A percentile compares a stretch with the other conserved stretches of the same genome.
Evolutionary conservation across 2,113 vertebrate species (phyloP).

Genomic region (Atlantisia rogersi): DNA sequence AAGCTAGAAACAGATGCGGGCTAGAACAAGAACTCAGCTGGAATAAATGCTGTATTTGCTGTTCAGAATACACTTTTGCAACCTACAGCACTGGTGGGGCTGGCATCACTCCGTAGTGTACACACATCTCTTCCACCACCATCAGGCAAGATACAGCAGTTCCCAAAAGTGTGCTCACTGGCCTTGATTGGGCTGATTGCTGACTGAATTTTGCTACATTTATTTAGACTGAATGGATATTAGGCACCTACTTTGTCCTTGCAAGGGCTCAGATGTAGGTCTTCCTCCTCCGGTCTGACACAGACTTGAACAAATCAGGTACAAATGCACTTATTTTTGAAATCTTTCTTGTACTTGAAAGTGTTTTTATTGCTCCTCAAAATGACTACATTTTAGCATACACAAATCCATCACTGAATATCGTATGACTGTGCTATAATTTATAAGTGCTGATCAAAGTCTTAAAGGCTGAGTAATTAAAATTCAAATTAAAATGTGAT

Average conservation of each 20-base stretch:
- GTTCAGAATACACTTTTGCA: background rate
- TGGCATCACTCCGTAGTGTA: background rate
- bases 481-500: slow-evolving; percentile 66
- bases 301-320: background rate
- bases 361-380: slow-evolving; percentile 36
- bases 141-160: background rate
- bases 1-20: background rate
- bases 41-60: background rate
- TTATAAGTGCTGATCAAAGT: slow-evolving; percentile 65
- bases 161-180: background rate
- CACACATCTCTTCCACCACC: background rate
- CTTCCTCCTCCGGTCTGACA: background rate
- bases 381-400: slow-evolving; percentile 40
- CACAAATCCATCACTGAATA: slow-evolving; percentile 65
- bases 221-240: background rate
- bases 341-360: slow-evolving; percentile 3
- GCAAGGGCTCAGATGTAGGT: background rate
- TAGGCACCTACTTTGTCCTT: background rate
- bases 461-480: slow-evolving; percentile 65
- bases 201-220: background rate
- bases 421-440: slow-evolving; percentile 46
- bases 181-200: background rate
- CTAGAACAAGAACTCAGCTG: background rate
- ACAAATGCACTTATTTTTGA: background rate
- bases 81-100: background rate